Evolutionary conservation across 2,113 vertebrate genomes (phyloP).

Genomic region (Noctilio leporinus): DNA sequence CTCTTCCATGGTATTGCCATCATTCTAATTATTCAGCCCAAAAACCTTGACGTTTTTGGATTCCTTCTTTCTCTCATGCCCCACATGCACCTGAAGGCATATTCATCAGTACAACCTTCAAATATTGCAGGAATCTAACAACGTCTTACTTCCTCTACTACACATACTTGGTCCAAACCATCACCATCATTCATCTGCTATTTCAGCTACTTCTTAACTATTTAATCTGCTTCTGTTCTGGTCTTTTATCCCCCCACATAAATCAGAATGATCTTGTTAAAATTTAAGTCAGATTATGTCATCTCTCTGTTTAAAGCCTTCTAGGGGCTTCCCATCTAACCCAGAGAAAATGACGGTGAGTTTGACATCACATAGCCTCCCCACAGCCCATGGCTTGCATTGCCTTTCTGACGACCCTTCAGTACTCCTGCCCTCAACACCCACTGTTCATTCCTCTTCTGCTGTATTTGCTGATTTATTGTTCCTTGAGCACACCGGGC

Average conservation of each 20-base stretch:
- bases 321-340: neutral
- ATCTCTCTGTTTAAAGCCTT: neutral
- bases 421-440: neutral
- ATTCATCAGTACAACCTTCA: neutral
- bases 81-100: neutral
- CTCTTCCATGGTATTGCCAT: neutral
- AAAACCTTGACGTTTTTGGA: neutral
- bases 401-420: neutral
- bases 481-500: no score
- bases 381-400: fast-evolving
- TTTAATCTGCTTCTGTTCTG: neutral
- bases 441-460: neutral
- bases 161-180: neutral
- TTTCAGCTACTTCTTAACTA: neutral
- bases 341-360: neutral
- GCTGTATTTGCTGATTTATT: neutral
- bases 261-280: neutral
- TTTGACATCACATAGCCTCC: neutral
- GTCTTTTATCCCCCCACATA: neutral
- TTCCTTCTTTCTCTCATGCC: neutral
- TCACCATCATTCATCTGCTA: neutral
- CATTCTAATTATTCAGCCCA: neutral
- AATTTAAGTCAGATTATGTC: neutral
- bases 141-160: neutral
- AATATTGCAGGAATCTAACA: neutral